Base-by-base conservation (phyloP, 2,888 invertebrate genomes). In the Chorisops tibialis region DNA sequence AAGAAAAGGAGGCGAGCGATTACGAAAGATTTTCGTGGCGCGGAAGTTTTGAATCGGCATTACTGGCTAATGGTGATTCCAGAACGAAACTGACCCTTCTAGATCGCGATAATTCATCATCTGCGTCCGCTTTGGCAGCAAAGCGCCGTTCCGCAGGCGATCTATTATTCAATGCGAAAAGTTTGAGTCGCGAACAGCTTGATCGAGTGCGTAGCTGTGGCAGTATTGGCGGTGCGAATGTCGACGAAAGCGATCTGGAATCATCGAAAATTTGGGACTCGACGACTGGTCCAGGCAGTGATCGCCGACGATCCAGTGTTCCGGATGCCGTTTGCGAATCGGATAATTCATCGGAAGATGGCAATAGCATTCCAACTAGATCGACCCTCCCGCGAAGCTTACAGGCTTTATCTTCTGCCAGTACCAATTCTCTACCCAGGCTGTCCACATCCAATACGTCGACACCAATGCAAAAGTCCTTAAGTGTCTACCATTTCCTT, bases 1-100 rank as follows among this genome's bases (percentile, higher is more conserved):
- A 84, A 72, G 83, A 84, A 70, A 85, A 87, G 71, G 90, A 91
- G 73, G 87, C 89, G 59, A 92, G 91, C 81, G 92, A 92, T 73
- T 88, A 91, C 80, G 93, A 93, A 75, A 81, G 93, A 67, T 93
- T 93, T 78, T 91, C 91, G 71, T 93, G 93, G 93, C 84, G 93
- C 65, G 93, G 93, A 68, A 93, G 93, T 79, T 93, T 93, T 77
- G 93, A 93, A 75, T 92, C 92, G n/a, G 91, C 93, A 43, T 80
- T 93, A 62, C 83, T 92, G 78, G 93, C 92, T 11, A 77, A 77
- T 73, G 90, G 91, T 2, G 93, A 93, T 76, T 92, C 91, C 7
- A 82, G 92, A 68, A 91, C 89, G 41, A 89, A 88, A 69, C 77
- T 91, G 62, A 84, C 85, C 47, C 76, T 86, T 48, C 74, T 87